Conservation (phyloP, 2,797 vertebrate species). For the Cryptoblepharus egeriae region DNA sequence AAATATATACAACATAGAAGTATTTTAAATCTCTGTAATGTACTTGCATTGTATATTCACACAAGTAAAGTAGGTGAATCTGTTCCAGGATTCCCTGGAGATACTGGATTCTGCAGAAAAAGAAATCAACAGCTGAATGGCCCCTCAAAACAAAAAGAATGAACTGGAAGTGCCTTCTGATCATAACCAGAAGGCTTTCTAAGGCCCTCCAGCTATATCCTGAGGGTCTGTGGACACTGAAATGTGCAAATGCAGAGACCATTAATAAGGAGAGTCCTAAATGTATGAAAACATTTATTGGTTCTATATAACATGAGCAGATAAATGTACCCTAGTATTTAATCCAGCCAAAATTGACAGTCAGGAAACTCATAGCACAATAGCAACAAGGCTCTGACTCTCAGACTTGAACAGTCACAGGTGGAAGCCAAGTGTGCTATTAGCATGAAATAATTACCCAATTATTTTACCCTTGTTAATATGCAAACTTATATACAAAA, state of each 20-base stretch:
- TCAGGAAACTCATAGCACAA: background rate
- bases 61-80: background rate
- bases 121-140: too few relatives aligned
- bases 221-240: too few relatives aligned
- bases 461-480: background rate
- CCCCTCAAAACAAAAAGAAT: too few relatives aligned
- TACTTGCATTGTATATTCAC: slow-evolving; percentile 29
- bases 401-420: background rate
- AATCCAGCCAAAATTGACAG: background rate
- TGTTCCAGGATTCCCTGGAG: too few relatives aligned
- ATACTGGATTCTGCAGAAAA: too few relatives aligned
- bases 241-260: too few relatives aligned
- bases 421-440: slow-evolving; percentile 30
- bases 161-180: too few relatives aligned
- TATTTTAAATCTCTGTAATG: slow-evolving; percentile 37
- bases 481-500: background rate
- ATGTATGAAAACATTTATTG: slow-evolving; percentile 37
- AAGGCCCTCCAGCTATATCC: too few relatives aligned
- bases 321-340: background rate
- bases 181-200: too few relatives aligned
- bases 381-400: slow-evolving; percentile 3
- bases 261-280: background rate
- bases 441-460: slow-evolving; percentile 12
- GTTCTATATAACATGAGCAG: slow-evolving; percentile 6
- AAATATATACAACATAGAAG: slow-evolving; percentile 39